These are phyloP conservation scores for Acromyrmex echinatior DNA, from an alignment of 1,140 invertebrate genomes.

Conservation along the genomic window DNA sequence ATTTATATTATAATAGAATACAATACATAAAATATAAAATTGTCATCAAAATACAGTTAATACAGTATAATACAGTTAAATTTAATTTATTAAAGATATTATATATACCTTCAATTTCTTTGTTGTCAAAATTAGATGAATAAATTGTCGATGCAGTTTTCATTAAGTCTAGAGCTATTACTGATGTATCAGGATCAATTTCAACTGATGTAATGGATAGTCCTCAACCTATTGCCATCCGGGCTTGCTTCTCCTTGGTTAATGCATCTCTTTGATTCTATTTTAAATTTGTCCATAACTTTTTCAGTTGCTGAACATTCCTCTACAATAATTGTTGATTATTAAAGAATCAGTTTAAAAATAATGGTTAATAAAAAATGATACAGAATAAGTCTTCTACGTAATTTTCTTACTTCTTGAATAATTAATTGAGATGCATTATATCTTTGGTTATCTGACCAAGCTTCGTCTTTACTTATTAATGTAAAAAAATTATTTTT, in stretches of 20 bases:
- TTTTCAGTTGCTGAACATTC: too few relatives aligned
- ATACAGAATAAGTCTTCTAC: neutral
- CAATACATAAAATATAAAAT: too few relatives aligned
- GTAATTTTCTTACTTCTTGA: neutral
- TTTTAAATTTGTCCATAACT: too few relatives aligned
- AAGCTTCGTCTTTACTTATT: neutral
- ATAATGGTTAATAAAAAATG: too few relatives aligned
- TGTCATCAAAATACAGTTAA: too few relatives aligned
- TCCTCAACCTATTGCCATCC: neutral
- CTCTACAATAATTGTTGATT: too few relatives aligned
- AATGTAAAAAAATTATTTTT: neutral
- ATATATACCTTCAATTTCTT: neutral
- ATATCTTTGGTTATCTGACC: neutral
- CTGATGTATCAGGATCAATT: neutral
- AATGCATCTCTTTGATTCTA: too few relatives aligned
- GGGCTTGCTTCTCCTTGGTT: too few relatives aligned
- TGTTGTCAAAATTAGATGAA: neutral
- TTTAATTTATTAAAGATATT: neutral
- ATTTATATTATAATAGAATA: too few relatives aligned
- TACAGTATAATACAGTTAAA: too few relatives aligned
- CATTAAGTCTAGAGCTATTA: neutral
- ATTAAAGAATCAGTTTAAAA: too few relatives aligned
- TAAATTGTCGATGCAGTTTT: neutral
- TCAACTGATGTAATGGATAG: neutral
- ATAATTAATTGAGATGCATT: neutral